Evolutionary conservation across 2,113 vertebrate species (phyloP).

Genomic region (Siphamia tubifer): DNA sequence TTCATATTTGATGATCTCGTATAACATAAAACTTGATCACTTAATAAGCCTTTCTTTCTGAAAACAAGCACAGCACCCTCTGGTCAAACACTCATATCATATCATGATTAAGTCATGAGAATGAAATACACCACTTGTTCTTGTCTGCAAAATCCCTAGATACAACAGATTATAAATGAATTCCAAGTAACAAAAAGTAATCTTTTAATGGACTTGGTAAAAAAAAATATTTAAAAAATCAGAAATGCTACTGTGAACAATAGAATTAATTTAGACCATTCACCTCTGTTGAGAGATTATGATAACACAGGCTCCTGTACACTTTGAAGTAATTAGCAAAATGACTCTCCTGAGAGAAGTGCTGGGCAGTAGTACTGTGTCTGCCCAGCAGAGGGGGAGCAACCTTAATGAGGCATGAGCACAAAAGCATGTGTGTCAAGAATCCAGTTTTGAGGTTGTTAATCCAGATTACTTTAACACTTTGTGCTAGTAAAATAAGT

Average conservation of each 20-base stretch:
- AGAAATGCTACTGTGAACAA: not conserved
- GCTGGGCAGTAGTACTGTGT: constrained; percentile 42
- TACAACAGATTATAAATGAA: constrained; percentile 15
- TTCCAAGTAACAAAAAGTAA: constrained; percentile 12
- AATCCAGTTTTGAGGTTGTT: not conserved
- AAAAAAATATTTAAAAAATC: no score
- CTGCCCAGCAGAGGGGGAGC: constrained; percentile 70
- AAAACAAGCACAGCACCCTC: not conserved
- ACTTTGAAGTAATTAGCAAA: not conserved
- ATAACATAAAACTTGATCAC: constrained; percentile 40
- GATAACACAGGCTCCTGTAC: constrained; percentile 6
- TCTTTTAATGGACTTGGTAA: constrained; percentile 14
- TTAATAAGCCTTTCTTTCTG: constrained; percentile 20
- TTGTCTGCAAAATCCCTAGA: constrained; percentile 10
- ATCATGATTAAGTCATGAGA: constrained; percentile 8
- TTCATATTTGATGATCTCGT: constrained; percentile 43
- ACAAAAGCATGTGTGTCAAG: constrained; percentile 11
- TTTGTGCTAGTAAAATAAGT: no score
- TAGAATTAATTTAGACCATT: constrained; percentile 15
- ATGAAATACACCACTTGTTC: constrained; percentile 16
- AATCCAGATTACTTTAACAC: not conserved
- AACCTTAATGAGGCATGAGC: constrained; percentile 41
- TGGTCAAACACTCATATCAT: constrained; percentile 12
- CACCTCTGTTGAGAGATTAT: constrained; percentile 4
- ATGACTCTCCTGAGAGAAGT: not conserved